Evolutionary conservation across 2,888 invertebrate species (phyloP), one percentile per base, ranked within the genome.

Genomic region (Junonia oenone): DNA sequence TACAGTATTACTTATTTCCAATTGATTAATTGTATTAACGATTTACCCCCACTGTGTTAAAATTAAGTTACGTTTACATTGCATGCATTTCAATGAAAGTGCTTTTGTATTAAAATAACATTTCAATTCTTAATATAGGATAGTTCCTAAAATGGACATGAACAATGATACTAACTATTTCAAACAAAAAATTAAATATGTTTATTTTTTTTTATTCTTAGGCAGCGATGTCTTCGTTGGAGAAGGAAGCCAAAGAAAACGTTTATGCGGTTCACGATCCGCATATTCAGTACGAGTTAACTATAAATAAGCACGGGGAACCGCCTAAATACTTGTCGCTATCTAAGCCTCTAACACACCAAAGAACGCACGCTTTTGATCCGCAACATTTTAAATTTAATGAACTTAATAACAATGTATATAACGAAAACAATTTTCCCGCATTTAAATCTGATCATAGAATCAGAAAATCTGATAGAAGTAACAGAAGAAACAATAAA

Each of bases 171-270:
- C n/a, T n/a, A n/a, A n/a, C n/a, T n/a, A n/a, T n/a, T n/a, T n/a
- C n/a, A n/a, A n/a, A n/a, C n/a, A n/a, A n/a, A n/a, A n/a, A n/a
- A n/a, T n/a, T n/a, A n/a, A 1, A 14, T 29, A 6, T 9, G 5
- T 26, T 5, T 2, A 14, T 2, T 19, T 52, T 22, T 35, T 45
- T 58, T 63, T 68, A 68, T 59, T 26, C 70, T 71, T 73, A 90
- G 90, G 89, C 87, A 75, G 84, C 87, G 72, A 75, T 87, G 65
- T 72, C 83, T 72, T 82, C 90, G 77, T 76, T 90, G 82, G 90
- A 88, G 78, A 83, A 76, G 83, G 83, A 86, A 88, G 90, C 90
- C 84, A 91, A 90, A 88, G 91, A 91, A 76, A 90, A 91, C 76
- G 90, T 91, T 60, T 91, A 91, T 81, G 90, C 91, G 81, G 86